Evolutionary conservation across 1,140 invertebrate species (phyloP), one percentile per base, ranked within the genome.

Genomic region (Asobara japonica): DNA sequence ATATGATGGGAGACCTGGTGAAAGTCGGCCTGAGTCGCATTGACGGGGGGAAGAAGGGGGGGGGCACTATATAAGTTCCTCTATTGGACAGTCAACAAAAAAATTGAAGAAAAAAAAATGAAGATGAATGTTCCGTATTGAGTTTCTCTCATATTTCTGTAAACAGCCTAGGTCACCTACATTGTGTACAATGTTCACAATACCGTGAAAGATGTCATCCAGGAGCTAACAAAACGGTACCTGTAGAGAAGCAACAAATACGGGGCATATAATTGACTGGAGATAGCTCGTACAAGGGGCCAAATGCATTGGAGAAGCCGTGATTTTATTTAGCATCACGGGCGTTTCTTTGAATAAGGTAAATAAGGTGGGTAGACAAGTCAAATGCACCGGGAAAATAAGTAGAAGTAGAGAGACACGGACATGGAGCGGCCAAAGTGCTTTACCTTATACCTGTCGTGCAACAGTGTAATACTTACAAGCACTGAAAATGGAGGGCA

Each of bases 381-480:
- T 56, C 51, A 56, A 56, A 25, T 11, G 51, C 8, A 25, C n/a
- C 6, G 13, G 51, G 18, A 25, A 56, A 56, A 56, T 56, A 56
- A 56, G 51, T 56, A 56, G 20, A 56, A 56, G 51, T 56, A 18
- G 51, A 56, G 51, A 56, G 51, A 56, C 51, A 56, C 13, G 51
- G 51, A 56, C 51, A 56, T 56, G 51, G 31, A 36, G 60, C 61
- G 67, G 77, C 78, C 75, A 75, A 80, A 80, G 78, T 78, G 75
- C 79, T 77, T 80, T 78, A 73, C 74, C 79, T 78, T 80, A 80
- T 80, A 78, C 73, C 64, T 72, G 70, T 66, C 65, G 38, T 72
- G 8, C 56, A 30, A 66, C 69, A 72, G 74, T 76, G 74, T 79
- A 79, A 79, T 77, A 76, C 73, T 18, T 30, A 70, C 69, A 70